Conservation (phyloP, 1,140 invertebrate genomes). For the Bombus fervidus region DNA sequence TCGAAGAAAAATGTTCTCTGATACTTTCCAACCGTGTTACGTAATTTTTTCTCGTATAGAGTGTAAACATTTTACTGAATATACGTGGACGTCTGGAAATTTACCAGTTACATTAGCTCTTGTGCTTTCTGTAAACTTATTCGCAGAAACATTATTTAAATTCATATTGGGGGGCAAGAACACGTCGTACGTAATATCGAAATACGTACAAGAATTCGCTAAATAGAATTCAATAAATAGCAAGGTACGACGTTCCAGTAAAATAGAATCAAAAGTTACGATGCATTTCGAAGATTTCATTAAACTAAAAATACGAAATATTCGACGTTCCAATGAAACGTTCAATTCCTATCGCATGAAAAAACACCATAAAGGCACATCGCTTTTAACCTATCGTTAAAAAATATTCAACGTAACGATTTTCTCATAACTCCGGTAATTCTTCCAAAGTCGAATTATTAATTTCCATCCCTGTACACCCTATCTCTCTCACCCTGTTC, state of each 20-base stretch:
- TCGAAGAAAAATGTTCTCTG: background rate
- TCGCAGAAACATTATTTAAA: background rate
- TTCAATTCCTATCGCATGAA: no score
- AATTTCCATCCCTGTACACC: no score
- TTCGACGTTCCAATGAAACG: no score
- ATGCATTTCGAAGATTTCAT: no score
- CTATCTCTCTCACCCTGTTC: no score
- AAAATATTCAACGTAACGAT: no score
- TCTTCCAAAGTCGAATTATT: no score
- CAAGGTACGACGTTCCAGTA: no score
- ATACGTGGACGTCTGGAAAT: background rate
- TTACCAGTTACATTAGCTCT: background rate
- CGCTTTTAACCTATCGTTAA: fast-evolving
- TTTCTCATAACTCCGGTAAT: no score
- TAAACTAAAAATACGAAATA: no score
- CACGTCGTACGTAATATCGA: background rate
- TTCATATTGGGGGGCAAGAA: fast-evolving
- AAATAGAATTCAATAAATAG: background rate
- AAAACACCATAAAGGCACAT: no score
- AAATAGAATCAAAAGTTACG: no score
- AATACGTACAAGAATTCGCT: background rate
- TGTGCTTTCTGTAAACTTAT: background rate
- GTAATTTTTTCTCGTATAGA: background rate
- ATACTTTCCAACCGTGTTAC: background rate
- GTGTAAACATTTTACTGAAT: background rate